Conservation (phyloP, 2,888 invertebrate species). For the Drosophila prolongata region DNA sequence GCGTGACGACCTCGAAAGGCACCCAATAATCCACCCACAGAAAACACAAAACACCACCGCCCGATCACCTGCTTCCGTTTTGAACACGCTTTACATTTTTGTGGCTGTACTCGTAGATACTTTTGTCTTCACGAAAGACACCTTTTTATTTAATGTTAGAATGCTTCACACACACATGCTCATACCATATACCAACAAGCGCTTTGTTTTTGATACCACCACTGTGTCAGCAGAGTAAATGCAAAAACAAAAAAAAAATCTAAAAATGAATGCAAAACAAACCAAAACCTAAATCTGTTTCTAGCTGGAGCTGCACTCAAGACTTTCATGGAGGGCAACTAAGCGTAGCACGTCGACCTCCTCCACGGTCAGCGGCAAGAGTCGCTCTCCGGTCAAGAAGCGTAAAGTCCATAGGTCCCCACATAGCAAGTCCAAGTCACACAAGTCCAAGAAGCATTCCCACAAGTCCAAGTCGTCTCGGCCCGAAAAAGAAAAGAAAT, state of each 20-base stretch:
- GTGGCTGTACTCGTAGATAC: conserved; percentile 48
- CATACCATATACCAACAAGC: conserved; percentile 16
- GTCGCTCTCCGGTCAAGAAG: conserved; percentile 63
- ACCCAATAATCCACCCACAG: neutral
- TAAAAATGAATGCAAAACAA: conserved; percentile 35
- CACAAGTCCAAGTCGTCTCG: conserved; percentile 62
- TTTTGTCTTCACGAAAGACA: conserved; percentile 20
- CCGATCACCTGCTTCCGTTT: conserved; percentile 27
- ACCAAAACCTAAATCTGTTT: conserved; percentile 67
- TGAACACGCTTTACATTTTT: conserved; percentile 42
- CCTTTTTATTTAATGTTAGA: conserved; percentile 29
- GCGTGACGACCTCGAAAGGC: conserved; percentile 6
- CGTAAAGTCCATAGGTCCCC: conserved; percentile 55
- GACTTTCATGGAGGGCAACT: conserved; percentile 72
- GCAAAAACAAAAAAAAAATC: conserved; percentile 17
- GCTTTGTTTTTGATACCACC: conserved; percentile 44
- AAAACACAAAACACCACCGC: neutral
- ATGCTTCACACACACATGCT: conserved; percentile 39
- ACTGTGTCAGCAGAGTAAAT: conserved; percentile 13
- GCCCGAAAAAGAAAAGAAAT: conserved; percentile 53
- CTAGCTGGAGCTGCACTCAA: conserved; percentile 75
- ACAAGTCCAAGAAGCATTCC: conserved; percentile 72
- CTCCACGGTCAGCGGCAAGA: conserved; percentile 57
- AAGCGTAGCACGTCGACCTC: conserved; percentile 59
- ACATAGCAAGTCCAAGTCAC: conserved; percentile 53